A percentile compares a stretch with the other conserved stretches of the same genome.
These are phyloP conservation scores for Diabrotica virgifera DNA, from an alignment of 1,140 invertebrate genomes.

Conservation along the genomic window DNA sequence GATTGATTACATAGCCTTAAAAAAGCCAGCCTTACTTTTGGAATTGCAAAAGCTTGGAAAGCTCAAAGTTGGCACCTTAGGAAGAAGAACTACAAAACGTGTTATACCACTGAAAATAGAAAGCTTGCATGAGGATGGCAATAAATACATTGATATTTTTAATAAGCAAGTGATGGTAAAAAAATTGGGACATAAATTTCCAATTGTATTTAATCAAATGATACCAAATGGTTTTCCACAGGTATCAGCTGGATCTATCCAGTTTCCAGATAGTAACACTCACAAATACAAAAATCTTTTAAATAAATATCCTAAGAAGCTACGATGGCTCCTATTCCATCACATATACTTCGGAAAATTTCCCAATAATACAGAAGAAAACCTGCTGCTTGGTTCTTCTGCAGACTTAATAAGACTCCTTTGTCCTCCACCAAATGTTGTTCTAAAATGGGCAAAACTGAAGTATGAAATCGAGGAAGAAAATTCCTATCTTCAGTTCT, in stretches of 20 bases:
- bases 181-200: slow-evolving; percentile 8
- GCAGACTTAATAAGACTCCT: not conserved
- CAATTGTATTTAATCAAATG: slow-evolving; percentile 1
- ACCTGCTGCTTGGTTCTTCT: not conserved
- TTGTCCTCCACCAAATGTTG: not conserved
- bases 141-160: not conserved
- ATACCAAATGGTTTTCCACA: not conserved
- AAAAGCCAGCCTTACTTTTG: slow-evolving; percentile 12
- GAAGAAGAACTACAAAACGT: slow-evolving; percentile 18
- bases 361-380: not conserved
- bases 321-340: slow-evolving; percentile 5
- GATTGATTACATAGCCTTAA: slow-evolving; percentile 15
- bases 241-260: no score
- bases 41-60: slow-evolving; percentile 13
- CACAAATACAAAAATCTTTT: not conserved
- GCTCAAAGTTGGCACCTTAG: not conserved
- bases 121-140: slow-evolving; percentile 9
- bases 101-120: slow-evolving; percentile 6
- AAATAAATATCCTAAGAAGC: slow-evolving; percentile 6
- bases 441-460: slow-evolving; percentile 11
- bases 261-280: not conserved
- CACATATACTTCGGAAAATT: not conserved
- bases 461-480: slow-evolving; percentile 12
- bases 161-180: slow-evolving; percentile 7
- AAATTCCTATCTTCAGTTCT: slow-evolving; percentile 12